These are phyloP conservation scores for Nesogale talazaci DNA, from an alignment of 2,113 vertebrate species.

Conservation along the genomic window DNA sequence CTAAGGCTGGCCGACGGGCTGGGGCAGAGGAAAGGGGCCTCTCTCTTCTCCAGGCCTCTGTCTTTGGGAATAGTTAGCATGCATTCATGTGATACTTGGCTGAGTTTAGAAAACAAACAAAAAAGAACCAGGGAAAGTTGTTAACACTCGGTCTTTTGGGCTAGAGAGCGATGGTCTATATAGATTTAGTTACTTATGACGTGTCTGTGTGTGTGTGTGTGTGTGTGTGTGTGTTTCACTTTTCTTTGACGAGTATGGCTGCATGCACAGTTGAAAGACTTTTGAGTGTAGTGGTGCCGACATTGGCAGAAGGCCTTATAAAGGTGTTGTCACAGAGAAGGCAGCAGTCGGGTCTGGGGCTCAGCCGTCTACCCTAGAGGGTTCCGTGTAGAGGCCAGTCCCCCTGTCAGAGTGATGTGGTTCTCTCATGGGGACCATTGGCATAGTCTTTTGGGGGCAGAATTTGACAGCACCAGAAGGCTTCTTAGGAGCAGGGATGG, in stretches of 20 bases:
- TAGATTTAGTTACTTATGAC: background rate
- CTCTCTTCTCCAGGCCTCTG: background rate
- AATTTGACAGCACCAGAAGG: background rate
- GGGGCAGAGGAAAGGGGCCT: background rate
- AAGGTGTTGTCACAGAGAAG: slow-evolving; percentile 8
- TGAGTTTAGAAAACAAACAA: slow-evolving; percentile 28
- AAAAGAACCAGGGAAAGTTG: background rate
- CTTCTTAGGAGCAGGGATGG: background rate
- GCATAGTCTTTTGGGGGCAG: background rate
- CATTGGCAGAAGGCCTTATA: background rate
- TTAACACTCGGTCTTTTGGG: background rate
- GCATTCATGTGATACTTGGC: background rate
- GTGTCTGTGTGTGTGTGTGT: background rate
- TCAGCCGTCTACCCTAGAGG: background rate
- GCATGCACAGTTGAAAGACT: background rate
- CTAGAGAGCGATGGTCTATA: background rate
- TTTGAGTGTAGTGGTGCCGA: background rate
- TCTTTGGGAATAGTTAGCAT: background rate
- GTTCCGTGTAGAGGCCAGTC: background rate
- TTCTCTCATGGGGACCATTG: background rate
- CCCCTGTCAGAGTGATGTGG: background rate
- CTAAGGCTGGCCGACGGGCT: no score
- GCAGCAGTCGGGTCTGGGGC: background rate
- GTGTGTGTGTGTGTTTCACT: background rate
- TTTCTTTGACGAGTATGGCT: background rate